Base-by-base conservation (phyloP, 2,113 vertebrate species). In the Philantomba maxwellii region DNA sequence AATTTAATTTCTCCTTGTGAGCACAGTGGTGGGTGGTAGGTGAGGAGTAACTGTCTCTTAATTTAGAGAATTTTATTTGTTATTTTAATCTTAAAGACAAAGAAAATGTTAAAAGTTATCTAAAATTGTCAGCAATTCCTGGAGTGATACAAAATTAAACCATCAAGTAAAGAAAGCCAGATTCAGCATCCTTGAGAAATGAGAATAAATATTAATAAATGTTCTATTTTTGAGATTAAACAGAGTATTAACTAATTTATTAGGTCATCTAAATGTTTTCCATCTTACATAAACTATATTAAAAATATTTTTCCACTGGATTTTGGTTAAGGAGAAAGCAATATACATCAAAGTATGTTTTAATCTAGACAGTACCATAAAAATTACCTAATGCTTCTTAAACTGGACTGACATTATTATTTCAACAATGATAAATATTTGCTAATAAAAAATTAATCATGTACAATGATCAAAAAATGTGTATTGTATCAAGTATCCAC, bases 71-170 rank as follows among this genome's bases (percentile, higher is more conserved):
- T 92, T 53, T 81, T 77, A 84, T 93, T 93, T 94, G 73, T 92
- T 95, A 39, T 93, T 93, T 97, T 93, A 91, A 96, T 92, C 70
- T 97, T 17, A 97, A 97, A 94, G 80, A n/a, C 64, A 58, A 96
- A 94, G 51, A 73, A 77, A 95, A 97, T 87, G 6, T 2, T 92
- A 93, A 94, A 94, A 96, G 15, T 3, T 0, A 81, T 93, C 86
- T 96, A 51, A 55, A 93, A 9, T 57, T 89, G 4, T 87, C 64
- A 95, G 57, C 5, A 87, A 92, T 95, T 97, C 45, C 83, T 92
- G 57, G 64, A 78, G 23, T 82, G 64, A 89, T 94, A 94, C 75
- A 96, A 97, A 96, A 73, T 85, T 93, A 97, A 96, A 49, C 25
- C 47, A 82, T 92, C 23, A 91, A 87, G 30, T 39, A 88, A 82